Percentiles rank a stretch among this genome's conserved stretches.
These are phyloP conservation scores for Onychostruthus taczanowskii DNA, from an alignment of 2,113 vertebrate species.

Conservation along the genomic window DNA sequence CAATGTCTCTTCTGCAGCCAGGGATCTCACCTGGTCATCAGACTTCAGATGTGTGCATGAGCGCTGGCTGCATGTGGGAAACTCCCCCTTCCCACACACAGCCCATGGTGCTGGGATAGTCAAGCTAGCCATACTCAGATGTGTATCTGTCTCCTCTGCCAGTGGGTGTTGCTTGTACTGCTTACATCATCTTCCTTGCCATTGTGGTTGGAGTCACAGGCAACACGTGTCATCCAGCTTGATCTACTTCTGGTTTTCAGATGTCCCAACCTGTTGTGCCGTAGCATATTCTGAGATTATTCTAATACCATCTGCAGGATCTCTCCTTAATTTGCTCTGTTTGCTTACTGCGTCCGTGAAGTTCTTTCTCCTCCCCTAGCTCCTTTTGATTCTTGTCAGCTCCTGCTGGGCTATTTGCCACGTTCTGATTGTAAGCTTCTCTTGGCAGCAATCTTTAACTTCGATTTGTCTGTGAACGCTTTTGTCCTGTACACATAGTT, in stretches of 20 bases:
- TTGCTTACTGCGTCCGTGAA: neutral
- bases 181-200: neutral
- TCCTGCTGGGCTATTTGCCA: constrained; percentile 22
- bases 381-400: neutral
- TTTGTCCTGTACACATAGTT: neutral
- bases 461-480: neutral
- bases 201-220: neutral
- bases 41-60: neutral
- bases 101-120: neutral
- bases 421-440: neutral
- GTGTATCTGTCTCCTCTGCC: neutral
- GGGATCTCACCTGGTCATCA: neutral
- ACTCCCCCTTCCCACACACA: neutral
- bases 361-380: neutral
- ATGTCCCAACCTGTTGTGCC: neutral
- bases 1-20: neutral
- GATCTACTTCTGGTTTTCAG: neutral
- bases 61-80: neutral
- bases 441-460: neutral
- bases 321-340: neutral
- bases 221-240: neutral
- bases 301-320: neutral
- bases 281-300: neutral
- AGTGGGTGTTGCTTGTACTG: neutral
- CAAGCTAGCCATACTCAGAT: neutral